Base-by-base conservation (phyloP, 2,797 vertebrate genomes). In the Sphaeramia orbicularis region DNA sequence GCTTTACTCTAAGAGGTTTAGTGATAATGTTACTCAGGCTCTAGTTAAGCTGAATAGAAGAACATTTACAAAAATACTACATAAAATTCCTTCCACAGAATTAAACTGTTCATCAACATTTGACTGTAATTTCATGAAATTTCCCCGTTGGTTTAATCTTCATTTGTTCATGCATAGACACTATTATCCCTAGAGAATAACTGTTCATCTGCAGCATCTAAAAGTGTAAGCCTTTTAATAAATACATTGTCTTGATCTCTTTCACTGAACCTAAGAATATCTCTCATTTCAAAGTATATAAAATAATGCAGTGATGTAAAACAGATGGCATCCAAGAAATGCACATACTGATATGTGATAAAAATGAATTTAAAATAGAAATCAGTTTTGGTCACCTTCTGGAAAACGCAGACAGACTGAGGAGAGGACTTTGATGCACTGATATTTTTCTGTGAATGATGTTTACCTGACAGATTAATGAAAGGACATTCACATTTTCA, bases 281-380 rank as follows among this genome's bases (percentile, higher is more conserved):
- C 63, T 73, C 59, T 58, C 83, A 86, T 86, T 75, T 70, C 84
- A 89, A 68, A 10, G 7, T 35, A 35, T 32, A n/a, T n/a, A n/a
- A 35, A 35, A 35, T 35, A 35, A 66, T 15, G 78, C 76, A 80
- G 82, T 80, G 70, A 83, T 70, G 82, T 72, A 68, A 60, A 76
- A 47, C 47, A 51, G 44, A 30, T 10, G 35, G 63, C 38, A 74
- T 49, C 57, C 27, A 44, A 27, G 42, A 40, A 30, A 53, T 1
- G 36, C 27, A 40, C 50, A 58, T 14, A 53, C 19, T 40, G 14
- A 51, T 10, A 35, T 35, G 32, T 9, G 32, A 35, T 35, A 35
- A 35, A 35, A 35, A 35, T 8, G 9, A 45, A 74, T 67, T 21
- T 44, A 64, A 68, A 66, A 36, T 10, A 53, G 60, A 67, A 66